phyloP scores from a whole-genome alignment of 1,140 invertebrate genomes.

The Drosophila pandora region DNA sequence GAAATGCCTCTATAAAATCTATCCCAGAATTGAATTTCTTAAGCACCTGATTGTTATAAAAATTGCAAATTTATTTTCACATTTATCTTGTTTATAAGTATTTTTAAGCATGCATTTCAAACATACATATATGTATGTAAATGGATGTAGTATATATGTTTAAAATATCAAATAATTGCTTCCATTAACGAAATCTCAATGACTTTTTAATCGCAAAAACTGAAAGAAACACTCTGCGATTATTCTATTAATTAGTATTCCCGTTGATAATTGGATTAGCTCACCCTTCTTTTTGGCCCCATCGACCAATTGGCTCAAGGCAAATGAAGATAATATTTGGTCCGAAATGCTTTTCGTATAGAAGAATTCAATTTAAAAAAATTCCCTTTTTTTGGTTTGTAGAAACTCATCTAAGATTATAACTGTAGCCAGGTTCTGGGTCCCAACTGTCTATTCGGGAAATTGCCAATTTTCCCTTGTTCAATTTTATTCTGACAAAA shows the following conservation, averaged over 20 bases:
- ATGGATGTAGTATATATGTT: background rate
- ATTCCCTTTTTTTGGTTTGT: no score
- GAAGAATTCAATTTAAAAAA: background rate
- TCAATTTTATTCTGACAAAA: background rate
- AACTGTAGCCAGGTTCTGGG: background rate
- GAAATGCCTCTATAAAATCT: background rate
- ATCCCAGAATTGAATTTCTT: background rate
- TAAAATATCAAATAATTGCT: background rate
- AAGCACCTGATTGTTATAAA: background rate
- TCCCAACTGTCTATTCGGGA: slow-evolving; percentile 1
- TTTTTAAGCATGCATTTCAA: background rate
- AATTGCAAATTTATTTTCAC: background rate
- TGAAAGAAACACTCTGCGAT: background rate
- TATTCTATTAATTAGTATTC: background rate
- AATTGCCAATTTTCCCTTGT: slow-evolving; percentile 15
- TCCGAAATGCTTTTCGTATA: background rate
- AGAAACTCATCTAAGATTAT: background rate
- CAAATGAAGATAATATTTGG: background rate
- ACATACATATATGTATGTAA: background rate
- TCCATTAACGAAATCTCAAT: background rate
- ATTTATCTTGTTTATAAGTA: background rate
- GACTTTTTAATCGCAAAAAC: slow-evolving; percentile 22
- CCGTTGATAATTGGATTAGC: slow-evolving; percentile 21
- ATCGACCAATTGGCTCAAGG: background rate
- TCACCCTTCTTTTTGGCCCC: slow-evolving; percentile 17